Evolutionary conservation across 23 tunicate species (phyloP).

Genomic region (Diplosoma virens): DNA sequence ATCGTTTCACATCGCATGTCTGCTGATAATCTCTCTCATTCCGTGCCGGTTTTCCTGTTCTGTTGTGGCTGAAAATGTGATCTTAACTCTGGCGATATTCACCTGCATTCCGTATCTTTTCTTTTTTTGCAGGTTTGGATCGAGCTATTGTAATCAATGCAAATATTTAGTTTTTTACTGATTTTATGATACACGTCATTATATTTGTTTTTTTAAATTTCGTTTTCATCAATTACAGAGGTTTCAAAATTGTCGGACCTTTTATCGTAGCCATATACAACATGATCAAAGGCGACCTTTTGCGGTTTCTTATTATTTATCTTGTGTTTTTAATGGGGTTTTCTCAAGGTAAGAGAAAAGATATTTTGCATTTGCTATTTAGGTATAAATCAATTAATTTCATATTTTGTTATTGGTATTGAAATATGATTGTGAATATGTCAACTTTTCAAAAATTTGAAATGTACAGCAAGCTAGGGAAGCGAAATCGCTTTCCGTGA

Average conservation of each 20-base stretch:
- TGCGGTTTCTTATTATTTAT: conserved; percentile 79
- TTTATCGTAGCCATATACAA: conserved; percentile 82
- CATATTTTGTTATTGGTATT: no score
- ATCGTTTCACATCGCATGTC: conserved; percentile 63
- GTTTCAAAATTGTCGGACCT: conserved; percentile 89
- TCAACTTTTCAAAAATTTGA: no score
- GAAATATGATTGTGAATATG: no score
- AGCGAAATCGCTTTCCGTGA: no score
- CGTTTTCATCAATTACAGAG: conserved; percentile 42
- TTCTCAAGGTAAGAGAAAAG: conserved; percentile 70
- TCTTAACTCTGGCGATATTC: conserved; percentile 65
- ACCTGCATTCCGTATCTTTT: conserved; percentile 78
- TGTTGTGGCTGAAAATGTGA: conserved; percentile 60
- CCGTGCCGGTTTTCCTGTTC: conserved; percentile 79
- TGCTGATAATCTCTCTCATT: conserved; percentile 47
- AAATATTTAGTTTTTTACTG: neutral
- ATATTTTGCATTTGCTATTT: no score
- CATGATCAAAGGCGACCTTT: conserved; percentile 84
- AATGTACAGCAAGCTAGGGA: no score
- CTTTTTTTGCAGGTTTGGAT: conserved; percentile 80
- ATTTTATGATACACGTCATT: neutral
- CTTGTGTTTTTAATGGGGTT: conserved; percentile 70
- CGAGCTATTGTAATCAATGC: no score
- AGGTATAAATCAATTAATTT: no score
- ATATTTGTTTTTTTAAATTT: no score